A percentile compares a stretch with the other conserved stretches of the same genome.
These are phyloP conservation scores for Carassius carassius DNA, from an alignment of 2,113 vertebrate genomes.

Conservation along the genomic window DNA sequence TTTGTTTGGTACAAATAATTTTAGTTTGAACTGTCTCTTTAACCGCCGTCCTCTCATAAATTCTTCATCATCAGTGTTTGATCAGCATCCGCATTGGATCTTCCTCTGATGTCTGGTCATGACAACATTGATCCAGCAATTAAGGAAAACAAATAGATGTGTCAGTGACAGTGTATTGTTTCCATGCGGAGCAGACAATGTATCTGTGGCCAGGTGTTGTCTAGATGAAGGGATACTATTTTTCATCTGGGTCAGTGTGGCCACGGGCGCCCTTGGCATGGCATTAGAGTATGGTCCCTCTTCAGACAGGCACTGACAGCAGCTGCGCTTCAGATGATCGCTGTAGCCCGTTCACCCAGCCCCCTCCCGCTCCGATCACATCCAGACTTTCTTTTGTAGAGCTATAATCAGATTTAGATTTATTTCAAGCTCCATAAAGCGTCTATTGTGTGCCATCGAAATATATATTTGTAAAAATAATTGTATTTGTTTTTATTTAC, in stretches of 20 bases:
- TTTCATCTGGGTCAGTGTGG: conserved; percentile 40
- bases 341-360: neutral
- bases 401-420: conserved; percentile 50
- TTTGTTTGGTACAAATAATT: neutral
- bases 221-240: conserved; percentile 47
- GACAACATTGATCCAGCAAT: conserved; percentile 11
- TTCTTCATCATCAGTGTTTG: neutral
- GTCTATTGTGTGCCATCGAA: neutral
- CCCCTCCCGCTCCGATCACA: neutral
- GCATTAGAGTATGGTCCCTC: conserved; percentile 44
- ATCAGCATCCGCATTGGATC: neutral
- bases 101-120: conserved; percentile 20
- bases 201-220: conserved; percentile 4
- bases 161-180: neutral
- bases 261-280: conserved; percentile 40
- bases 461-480: neutral
- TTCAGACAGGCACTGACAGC: conserved; percentile 47
- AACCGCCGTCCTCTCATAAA: neutral
- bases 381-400: conserved; percentile 29
- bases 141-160: conserved; percentile 12
- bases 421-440: conserved; percentile 19
- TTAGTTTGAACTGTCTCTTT: neutral
- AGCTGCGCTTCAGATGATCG: conserved; percentile 53
- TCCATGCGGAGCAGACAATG: neutral
- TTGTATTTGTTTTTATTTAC: neutral